A percentile compares a stretch with the other conserved stretches of the same genome.
phyloP scores from a whole-genome alignment of 2,113 vertebrate species.

The Sturnus vulgaris region DNA sequence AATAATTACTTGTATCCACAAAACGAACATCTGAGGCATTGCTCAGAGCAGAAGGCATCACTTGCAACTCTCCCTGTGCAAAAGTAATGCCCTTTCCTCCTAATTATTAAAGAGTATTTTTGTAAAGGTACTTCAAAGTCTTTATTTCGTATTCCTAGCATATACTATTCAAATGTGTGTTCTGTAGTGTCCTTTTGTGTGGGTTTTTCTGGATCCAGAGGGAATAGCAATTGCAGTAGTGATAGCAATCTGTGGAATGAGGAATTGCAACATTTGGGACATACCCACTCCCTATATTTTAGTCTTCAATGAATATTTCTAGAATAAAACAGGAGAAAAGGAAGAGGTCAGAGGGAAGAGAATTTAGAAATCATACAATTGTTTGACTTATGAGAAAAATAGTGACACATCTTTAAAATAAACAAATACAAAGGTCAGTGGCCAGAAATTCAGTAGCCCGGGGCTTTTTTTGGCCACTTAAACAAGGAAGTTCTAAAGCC shows the following conservation, averaged over 20 bases:
- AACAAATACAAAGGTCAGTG: background rate
- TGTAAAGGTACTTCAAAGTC: background rate
- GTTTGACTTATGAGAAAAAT: background rate
- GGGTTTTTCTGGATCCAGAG: background rate
- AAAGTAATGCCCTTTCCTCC: background rate
- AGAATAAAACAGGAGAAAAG: slow-evolving; percentile 7
- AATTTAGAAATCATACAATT: slow-evolving; percentile 1
- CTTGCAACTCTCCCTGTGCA: background rate
- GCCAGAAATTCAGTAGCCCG: background rate
- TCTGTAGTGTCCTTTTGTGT: slow-evolving; percentile 9
- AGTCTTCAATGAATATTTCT: slow-evolving; percentile 25
- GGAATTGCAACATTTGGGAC: slow-evolving; percentile 37
- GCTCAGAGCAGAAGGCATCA: background rate
- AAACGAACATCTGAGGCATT: background rate
- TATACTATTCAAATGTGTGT: background rate
- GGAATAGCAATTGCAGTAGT: slow-evolving; percentile 4
- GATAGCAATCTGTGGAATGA: slow-evolving; percentile 48
- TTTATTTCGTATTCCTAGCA: background rate
- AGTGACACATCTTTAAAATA: background rate
- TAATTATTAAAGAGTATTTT: background rate
- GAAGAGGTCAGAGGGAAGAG: background rate
- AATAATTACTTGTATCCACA: slow-evolving; percentile 4
- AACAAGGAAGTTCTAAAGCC: background rate
- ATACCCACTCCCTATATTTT: background rate
- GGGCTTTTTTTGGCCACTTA: background rate